Evolutionary conservation across 2,797 vertebrate species (phyloP).

Genomic region (Capromys pilorides): DNA sequence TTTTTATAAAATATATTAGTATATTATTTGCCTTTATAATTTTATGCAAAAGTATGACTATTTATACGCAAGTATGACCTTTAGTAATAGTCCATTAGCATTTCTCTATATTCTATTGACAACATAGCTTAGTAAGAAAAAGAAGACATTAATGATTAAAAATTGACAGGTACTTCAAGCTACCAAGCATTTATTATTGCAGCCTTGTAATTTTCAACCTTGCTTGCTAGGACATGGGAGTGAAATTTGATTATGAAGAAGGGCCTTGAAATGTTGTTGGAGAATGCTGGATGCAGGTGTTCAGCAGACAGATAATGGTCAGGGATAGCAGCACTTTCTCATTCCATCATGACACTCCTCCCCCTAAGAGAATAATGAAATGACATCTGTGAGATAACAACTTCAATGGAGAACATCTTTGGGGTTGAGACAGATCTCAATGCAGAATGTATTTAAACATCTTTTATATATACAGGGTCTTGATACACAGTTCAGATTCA

Average conservation of each 20-base stretch:
- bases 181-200: not conserved
- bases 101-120: conserved; percentile 29
- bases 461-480: no score
- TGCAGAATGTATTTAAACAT: not conserved
- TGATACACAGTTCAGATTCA: no score
- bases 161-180: not conserved
- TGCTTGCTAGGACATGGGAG: not conserved
- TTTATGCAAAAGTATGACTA: not conserved
- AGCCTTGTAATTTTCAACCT: not conserved
- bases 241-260: not conserved
- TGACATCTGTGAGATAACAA: not conserved
- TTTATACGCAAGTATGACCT: not conserved
- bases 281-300: not conserved
- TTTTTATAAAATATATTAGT: not conserved
- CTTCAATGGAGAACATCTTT: not conserved
- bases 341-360: not conserved
- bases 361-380: not conserved
- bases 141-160: not conserved
- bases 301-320: not conserved
- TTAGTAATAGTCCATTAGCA: not conserved
- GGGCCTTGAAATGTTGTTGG: not conserved
- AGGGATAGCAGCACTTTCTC: not conserved
- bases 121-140: not conserved
- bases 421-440: not conserved
- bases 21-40: not conserved